Conservation (phyloP, 2,888 invertebrate genomes). For the Anarsia innoxiella region DNA sequence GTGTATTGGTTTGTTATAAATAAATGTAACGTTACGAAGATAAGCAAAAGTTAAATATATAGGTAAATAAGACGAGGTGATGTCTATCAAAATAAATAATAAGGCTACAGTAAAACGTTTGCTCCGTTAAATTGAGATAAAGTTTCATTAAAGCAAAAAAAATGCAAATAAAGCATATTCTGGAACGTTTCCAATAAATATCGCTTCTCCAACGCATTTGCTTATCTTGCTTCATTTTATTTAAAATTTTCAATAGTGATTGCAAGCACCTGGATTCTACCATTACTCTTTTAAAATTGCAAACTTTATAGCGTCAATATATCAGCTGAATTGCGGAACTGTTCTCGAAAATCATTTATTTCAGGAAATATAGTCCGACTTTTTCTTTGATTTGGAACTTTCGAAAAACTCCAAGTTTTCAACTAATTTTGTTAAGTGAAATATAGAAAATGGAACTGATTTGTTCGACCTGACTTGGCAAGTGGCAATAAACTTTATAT, state of each 20-base stretch:
- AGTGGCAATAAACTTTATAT: too few species aligned
- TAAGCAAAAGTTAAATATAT: too few species aligned
- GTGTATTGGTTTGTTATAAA: too few species aligned
- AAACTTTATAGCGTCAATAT: slow-evolving; percentile 54
- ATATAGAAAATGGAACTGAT: background rate
- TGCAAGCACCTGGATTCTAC: slow-evolving; percentile 52
- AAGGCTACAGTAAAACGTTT: too few species aligned
- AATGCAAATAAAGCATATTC: background rate
- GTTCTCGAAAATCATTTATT: slow-evolving; percentile 40
- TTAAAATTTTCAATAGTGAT: slow-evolving; percentile 46
- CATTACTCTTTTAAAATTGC: slow-evolving; percentile 60
- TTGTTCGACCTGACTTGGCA: background rate
- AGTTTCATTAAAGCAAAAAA: too few species aligned
- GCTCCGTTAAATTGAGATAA: too few species aligned
- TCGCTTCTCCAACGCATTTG: slow-evolving; percentile 3
- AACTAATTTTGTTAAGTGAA: background rate
- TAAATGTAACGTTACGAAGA: too few species aligned
- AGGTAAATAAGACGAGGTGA: too few species aligned
- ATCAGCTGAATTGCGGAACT: slow-evolving; percentile 45
- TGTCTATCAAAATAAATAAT: too few species aligned
- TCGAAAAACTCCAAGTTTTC: background rate
- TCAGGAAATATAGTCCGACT: slow-evolving; percentile 25
- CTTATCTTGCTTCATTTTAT: slow-evolving; percentile 43
- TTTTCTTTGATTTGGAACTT: slow-evolving; percentile 14
- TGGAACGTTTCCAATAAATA: slow-evolving; percentile 1